These are phyloP conservation scores for Notarius lentiginosus DNA, from an alignment of 2,113 vertebrate genomes.

Conservation along the genomic window DNA sequence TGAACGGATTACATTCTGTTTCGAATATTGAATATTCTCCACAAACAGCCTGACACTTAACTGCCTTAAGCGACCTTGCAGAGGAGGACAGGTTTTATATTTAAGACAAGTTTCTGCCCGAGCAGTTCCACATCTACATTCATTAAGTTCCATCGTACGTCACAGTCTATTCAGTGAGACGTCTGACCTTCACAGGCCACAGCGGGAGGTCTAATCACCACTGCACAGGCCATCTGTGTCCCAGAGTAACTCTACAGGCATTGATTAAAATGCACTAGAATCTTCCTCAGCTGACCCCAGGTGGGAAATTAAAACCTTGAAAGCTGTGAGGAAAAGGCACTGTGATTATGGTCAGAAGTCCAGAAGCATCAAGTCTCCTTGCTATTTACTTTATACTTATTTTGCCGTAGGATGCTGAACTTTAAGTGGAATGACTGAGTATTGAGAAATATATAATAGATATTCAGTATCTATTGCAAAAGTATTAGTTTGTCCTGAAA, in stretches of 20 bases:
- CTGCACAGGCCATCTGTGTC: slow-evolving; percentile 50
- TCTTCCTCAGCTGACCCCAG: slow-evolving; percentile 27
- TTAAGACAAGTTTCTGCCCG: not conserved
- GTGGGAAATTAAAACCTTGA: slow-evolving; percentile 55
- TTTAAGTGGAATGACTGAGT: not conserved
- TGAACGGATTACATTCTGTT: not conserved
- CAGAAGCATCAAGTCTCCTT: not conserved
- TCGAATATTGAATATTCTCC: not conserved
- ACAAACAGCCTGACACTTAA: not conserved
- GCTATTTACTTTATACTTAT: not conserved
- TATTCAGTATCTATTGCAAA: not conserved
- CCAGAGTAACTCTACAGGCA: slow-evolving; percentile 50
- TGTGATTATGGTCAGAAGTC: not conserved
- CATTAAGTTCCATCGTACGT: not conserved
- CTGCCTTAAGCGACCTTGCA: not conserved
- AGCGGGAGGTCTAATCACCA: slow-evolving; percentile 38
- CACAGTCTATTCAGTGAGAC: slow-evolving; percentile 19
- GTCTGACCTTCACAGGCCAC: slow-evolving; percentile 46
- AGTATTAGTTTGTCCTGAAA: not conserved
- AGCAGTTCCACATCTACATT: slow-evolving; percentile 2
- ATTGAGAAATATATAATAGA: not conserved
- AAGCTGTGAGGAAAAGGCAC: slow-evolving; percentile 25
- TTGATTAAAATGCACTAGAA: slow-evolving; percentile 55
- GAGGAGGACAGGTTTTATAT: not conserved
- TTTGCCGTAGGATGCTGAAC: not conserved